Conservation (phyloP, 2,113 vertebrate species). For the Noctilio leporinus region DNA sequence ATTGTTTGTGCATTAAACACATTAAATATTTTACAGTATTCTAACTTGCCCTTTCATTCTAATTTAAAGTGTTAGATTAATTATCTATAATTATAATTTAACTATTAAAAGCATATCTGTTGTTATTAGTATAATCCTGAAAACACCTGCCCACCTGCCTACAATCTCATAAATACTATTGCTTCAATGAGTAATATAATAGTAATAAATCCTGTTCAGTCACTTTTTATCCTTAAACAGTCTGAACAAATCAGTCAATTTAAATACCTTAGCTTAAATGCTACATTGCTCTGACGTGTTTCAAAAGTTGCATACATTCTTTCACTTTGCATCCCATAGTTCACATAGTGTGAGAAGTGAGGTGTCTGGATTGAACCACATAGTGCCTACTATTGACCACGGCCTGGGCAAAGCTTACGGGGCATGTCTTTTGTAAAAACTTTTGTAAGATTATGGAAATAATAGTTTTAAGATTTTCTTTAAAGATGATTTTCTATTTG, state of each 20-base stretch:
- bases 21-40: conserved; percentile 48
- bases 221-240: conserved; percentile 47
- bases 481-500: not conserved
- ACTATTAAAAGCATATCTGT: conserved; percentile 40
- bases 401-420: not conserved
- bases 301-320: conserved; percentile 11
- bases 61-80: conserved; percentile 49
- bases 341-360: not conserved
- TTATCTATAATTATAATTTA: conserved; percentile 59
- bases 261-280: conserved; percentile 33
- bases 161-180: conserved; percentile 13
- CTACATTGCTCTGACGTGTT: not conserved
- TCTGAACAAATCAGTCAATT: conserved; percentile 52
- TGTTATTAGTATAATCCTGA: conserved; percentile 51
- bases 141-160: conserved; percentile 42
- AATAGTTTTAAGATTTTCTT: not conserved
- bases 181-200: conserved; percentile 38
- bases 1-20: conserved; percentile 49
- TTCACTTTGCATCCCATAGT: not conserved
- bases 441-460: not conserved
- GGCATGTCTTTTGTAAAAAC: not conserved
- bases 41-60: conserved; percentile 50
- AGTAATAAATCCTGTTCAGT: conserved; percentile 37
- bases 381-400: not conserved
- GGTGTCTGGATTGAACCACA: not conserved